Evolutionary conservation across 2,888 invertebrate species (phyloP), one percentile per base, ranked within the genome.

Genomic region (Hedychridium roseum): DNA sequence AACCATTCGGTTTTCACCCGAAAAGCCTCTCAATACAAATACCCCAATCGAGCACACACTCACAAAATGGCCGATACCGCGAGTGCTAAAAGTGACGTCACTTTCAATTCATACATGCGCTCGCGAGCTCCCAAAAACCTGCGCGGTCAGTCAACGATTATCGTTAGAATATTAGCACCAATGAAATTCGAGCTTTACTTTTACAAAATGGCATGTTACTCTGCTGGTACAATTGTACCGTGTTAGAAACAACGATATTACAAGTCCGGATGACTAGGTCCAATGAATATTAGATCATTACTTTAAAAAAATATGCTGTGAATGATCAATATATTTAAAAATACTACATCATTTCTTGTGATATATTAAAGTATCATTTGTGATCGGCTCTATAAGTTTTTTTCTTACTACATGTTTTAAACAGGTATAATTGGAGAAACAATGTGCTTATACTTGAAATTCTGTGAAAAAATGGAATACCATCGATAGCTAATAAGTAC

Each of bases 81-180:
- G 80, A 82, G 83, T 84, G 84, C 83, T 82, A 82, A 83, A 83
- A 81, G 80, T 85, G 85, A 85, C 85, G 85, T 85, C 85, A 85
- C 82, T 80, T 80, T 80, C 57, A 43, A 63, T 59, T 60, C 51
- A 52, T 57, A 60, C 68, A 60, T 55, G 61, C 63, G 55, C 59
- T 42, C 50, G 40, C 49, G 46, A 14, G 30, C 40, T 43, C 40
- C 40, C 55, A 43, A 41, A 37, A 42, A 42, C 48, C 48, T 37
- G 20, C 30, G 35, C 11, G 40, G 23, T 54, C 51, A 60, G 54
- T 62, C 40, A 18, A 7, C 20, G 18, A 2, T 7, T 9, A 7
- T 32, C 15, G 39, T 47, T 39, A 17, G 17, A 27, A 9, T 9
- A 7, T 3, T 2, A 14, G 15, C 7, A 9, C 49, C 49, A 59